Base-by-base conservation (phyloP, 2,888 invertebrate species). In the Pseudococcus viburni region DNA sequence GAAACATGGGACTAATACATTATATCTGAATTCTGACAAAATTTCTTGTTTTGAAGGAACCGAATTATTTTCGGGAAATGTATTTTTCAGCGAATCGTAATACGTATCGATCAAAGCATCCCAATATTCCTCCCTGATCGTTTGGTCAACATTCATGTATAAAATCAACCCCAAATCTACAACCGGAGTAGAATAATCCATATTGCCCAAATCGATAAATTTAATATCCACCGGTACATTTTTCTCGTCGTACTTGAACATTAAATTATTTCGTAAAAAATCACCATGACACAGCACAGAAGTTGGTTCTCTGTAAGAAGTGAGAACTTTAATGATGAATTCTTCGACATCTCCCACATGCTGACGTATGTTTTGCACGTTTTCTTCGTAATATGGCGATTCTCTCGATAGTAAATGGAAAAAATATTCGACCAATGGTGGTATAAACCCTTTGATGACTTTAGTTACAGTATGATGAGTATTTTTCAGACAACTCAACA, bases 91-190 rank as follows among this genome's bases (percentile, higher is more conserved):
- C 26, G 93, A 92, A 3, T 92, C 91, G 90, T 95, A 92, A 90
- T 96, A 96, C 90, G 93, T 92, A 90, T 93, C 91, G 26, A 95
- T 89, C 19, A 94, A 91, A 0, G 93, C 92, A 26, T 94, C 93
- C 91, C 94, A 96, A 90, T 94, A 92, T 42, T 93, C 90, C 19
- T 92, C 91, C 7, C 95, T 92, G 51, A 95, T 90, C 19, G 93
- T 91, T 90, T 94, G 92, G 33, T 93, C 93, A 0, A 95, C 94
- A 90, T 95, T 95, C 0, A 94, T 51, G 12, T 51, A 51, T 12
- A 51, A 12, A 0, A 51, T 12, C 15, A 12, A 51, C 4, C 12
- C 48, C 15, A 51, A 51, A 51, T 51, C 48, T 12, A 15, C 15
- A 12, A 12, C 48, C 48, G 48, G 48, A 51, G 48, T 11, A 4